Base-by-base conservation (phyloP, 2,888 invertebrate species). In the Watsonalla cultraria region DNA sequence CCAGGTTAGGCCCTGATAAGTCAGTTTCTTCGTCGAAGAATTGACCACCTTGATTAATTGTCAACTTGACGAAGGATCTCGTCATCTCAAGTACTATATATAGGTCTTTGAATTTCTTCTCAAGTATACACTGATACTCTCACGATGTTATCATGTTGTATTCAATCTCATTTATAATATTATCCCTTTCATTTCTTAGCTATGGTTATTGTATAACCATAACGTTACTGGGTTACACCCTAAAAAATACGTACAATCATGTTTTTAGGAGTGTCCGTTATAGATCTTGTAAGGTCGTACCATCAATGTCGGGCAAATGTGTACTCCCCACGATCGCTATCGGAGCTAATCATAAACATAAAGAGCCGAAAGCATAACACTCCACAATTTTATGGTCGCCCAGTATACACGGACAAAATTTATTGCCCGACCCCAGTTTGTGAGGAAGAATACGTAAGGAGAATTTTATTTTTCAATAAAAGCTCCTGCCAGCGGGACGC, bases 271-370 rank as follows among this genome's bases (percentile, higher is more conserved):
- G 74, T 72, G 68, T 37, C 58, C 65, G 65, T 72, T 78, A 77
- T 68, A 74, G 72, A 71, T 76, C 74, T 64, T 68, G 69, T 70
- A 64, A 62, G 64, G 60, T 69, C 67, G 70, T 69, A 72, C 74
- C 80, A 80, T 81, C 82, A 81, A 84, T 80, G 71, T 72, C 64
- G 59, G 60, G 68, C 70, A 79, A 82, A 76, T 78, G 74, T 72
- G 63, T 65, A 75, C 75, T 82, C 78, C 64, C 62, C 65, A 76
- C 68, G 81, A 75, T 80, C 66, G 76, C 78, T 77, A 76, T 78
- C 77, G 70, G 58, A 69, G 72, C 75, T 80, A 78, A 85, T 78
- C 78, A 82, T 83, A 86, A 86, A 83, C 78, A 82, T 80, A 76
- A 78, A 77, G 72, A 66, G 65, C 65, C 63, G 61, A 67, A 68